These are phyloP conservation scores for Neoitamus cyanurus DNA, from an alignment of 2,888 invertebrate genomes.

Conservation along the genomic window DNA sequence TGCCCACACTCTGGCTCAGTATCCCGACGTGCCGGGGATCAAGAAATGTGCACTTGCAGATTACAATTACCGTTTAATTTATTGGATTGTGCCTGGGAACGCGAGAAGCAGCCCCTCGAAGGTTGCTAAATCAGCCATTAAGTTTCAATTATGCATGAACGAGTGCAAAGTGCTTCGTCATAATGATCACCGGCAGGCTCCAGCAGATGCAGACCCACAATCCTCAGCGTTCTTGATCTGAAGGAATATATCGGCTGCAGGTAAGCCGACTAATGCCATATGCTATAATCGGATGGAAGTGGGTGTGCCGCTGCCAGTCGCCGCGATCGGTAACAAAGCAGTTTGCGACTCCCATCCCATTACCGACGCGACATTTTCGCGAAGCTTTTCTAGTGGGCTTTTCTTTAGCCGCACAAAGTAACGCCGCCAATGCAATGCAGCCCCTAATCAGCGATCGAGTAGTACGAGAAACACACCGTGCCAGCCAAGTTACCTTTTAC, in stretches of 20 bases:
- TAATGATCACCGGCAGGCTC: background rate
- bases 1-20: background rate
- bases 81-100: background rate
- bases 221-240: background rate
- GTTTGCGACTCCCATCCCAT: background rate
- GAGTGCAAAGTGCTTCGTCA: background rate
- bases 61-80: background rate
- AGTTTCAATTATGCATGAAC: slow-evolving; percentile 5
- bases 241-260: background rate
- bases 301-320: background rate
- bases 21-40: background rate
- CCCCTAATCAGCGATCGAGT: background rate
- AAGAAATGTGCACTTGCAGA: background rate
- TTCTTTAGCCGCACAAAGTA: background rate
- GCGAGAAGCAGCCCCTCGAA: background rate
- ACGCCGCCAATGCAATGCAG: background rate
- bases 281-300: background rate
- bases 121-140: slow-evolving; percentile 5
- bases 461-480: background rate
- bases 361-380: background rate
- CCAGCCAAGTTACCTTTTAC: background rate
- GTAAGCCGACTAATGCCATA: background rate
- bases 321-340: background rate
- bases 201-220: background rate
- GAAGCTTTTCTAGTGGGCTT: background rate